Evolutionary conservation across 2,113 vertebrate genomes (phyloP).

Genomic region (Climacteris rufus): DNA sequence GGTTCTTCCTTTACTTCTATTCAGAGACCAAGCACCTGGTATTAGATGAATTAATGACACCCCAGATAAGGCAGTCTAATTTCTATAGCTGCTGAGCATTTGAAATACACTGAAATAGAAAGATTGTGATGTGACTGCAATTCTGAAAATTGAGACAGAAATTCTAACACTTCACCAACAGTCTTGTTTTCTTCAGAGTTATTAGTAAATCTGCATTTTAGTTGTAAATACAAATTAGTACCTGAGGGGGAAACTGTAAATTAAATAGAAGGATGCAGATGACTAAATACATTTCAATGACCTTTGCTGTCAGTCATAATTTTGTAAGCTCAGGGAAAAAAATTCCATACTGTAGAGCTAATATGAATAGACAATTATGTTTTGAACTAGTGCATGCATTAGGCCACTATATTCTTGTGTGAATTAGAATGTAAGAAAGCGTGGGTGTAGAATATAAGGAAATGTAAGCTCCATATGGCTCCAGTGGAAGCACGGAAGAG

Average conservation of each 20-base stretch:
- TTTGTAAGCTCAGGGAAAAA: background rate
- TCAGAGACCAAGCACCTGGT: background rate
- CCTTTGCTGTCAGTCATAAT: background rate
- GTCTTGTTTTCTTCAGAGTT: background rate
- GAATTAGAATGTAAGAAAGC: background rate
- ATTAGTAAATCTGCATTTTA: background rate
- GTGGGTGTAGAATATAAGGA: background rate
- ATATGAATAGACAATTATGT: background rate
- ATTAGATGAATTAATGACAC: background rate
- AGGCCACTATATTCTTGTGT: background rate
- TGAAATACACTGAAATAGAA: background rate
- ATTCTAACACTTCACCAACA: background rate
- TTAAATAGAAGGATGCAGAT: background rate
- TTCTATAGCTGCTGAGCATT: background rate
- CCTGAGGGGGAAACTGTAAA: background rate
- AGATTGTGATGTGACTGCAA: background rate
- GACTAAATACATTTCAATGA: background rate
- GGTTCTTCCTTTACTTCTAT: background rate
- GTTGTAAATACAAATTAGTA: slow-evolving; percentile 5
- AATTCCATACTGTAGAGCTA: background rate
- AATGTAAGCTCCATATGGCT: background rate
- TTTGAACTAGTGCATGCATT: background rate
- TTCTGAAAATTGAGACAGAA: background rate
- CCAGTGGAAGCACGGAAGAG: background rate
- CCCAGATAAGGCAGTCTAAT: background rate